Conservation (phyloP, 1,140 invertebrate species). For the Drosophila miranda region DNA sequence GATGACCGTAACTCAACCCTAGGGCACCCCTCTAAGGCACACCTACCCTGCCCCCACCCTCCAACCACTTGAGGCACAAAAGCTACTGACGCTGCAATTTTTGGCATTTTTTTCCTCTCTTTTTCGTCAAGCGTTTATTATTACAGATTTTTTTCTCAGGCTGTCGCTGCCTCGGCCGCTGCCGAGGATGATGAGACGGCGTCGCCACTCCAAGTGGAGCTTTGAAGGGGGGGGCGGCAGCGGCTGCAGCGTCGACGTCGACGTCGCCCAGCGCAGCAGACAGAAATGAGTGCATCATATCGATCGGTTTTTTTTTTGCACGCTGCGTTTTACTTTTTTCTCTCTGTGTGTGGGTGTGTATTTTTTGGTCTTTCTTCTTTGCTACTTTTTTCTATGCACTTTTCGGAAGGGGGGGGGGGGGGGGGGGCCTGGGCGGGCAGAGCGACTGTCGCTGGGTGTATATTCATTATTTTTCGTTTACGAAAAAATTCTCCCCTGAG, state of each 20-base stretch:
- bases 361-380: conserved; percentile 77
- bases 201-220: conserved; percentile 60
- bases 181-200: conserved; percentile 54
- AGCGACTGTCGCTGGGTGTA: conserved; percentile 64
- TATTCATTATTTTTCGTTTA: conserved; percentile 82
- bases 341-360: conserved; percentile 4
- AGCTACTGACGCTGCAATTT: conserved; percentile 81
- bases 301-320: conserved; percentile 80
- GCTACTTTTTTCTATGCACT: conserved; percentile 78
- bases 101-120: conserved; percentile 64
- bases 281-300: conserved; percentile 83
- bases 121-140: conserved; percentile 74
- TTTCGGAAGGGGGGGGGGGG: conserved; percentile 20
- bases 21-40: not conserved
- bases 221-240: conserved; percentile 36
- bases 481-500: conserved; percentile 67
- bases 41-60: conserved; percentile 20
- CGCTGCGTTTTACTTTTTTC: conserved; percentile 69
- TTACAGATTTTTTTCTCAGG: conserved; percentile 65
- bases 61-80: conserved; percentile 72
- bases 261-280: conserved; percentile 73
- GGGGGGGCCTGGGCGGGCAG: not conserved
- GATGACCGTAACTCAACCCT: conserved; percentile 25
- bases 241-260: conserved; percentile 33
- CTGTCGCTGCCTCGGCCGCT: conserved; percentile 32